These are phyloP conservation scores for Drosophila truncata DNA, from an alignment of 1,140 invertebrate species.

Conservation along the genomic window DNA sequence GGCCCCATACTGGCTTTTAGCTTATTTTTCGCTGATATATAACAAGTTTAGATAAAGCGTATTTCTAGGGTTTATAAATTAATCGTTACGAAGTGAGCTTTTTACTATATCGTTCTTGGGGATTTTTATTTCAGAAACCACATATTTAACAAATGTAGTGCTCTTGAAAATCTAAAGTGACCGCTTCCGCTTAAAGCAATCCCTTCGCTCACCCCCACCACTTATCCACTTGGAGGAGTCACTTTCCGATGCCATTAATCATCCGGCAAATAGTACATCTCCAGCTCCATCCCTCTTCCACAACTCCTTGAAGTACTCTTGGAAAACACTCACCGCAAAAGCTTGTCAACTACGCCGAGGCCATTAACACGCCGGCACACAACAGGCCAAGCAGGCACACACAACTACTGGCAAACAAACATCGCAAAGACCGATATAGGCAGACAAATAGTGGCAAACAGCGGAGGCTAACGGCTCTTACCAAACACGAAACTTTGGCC, in stretches of 20 bases:
- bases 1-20: not conserved
- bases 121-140: too few species aligned
- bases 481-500: slow-evolving; percentile 60
- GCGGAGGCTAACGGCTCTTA: slow-evolving; percentile 40
- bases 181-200: slow-evolving; percentile 7
- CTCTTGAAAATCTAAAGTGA: not conserved
- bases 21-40: too few species aligned
- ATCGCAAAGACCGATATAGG: slow-evolving; percentile 13
- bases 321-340: slow-evolving; percentile 64
- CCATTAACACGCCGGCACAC: slow-evolving; percentile 74
- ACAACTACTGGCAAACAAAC: slow-evolving; percentile 22
- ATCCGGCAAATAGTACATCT: slow-evolving; percentile 61
- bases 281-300: not conserved
- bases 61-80: not conserved
- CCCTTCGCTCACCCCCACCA: not conserved
- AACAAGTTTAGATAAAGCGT: not conserved
- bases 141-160: not conserved
- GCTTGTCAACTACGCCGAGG: slow-evolving; percentile 73
- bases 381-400: slow-evolving; percentile 24
- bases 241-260: slow-evolving; percentile 60
- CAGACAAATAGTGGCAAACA: slow-evolving; percentile 38
- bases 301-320: slow-evolving; percentile 41
- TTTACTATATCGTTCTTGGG: not conserved
- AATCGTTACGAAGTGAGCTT: not conserved
- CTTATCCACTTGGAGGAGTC: not conserved